A percentile compares a stretch with the other conserved stretches of the same genome.
Conservation (phyloP, 2,113 vertebrate species). For the Myanophis thanlyinensis region DNA sequence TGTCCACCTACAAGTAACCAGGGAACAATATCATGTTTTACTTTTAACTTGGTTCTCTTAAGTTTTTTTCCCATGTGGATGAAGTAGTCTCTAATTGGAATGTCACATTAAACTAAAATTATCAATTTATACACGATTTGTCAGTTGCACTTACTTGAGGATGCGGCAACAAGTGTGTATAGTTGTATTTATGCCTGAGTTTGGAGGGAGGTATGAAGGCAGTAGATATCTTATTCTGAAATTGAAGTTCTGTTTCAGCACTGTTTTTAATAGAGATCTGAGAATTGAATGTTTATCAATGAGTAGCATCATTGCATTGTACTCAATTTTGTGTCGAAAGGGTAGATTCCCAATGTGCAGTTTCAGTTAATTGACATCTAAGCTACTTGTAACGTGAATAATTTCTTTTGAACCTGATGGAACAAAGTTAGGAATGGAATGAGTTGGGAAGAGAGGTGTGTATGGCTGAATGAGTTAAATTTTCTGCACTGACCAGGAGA, state of each 20-base stretch:
- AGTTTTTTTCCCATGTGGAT: neutral
- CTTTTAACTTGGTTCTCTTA: neutral
- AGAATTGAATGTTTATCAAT: neutral
- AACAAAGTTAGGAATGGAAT: neutral
- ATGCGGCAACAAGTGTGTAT: neutral
- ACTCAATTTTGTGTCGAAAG: neutral
- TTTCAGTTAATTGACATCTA: neutral
- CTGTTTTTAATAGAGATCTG: neutral
- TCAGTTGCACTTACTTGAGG: neutral
- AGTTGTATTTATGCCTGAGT: neutral
- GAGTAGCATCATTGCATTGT: neutral
- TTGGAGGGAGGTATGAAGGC: neutral
- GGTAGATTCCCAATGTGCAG: neutral
- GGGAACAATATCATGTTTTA: neutral
- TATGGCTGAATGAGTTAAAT: neutral
- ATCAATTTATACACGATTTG: neutral
- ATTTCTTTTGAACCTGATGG: neutral
- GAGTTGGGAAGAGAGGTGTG: neutral
- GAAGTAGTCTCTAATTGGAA: neutral
- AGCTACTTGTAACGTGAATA: neutral
- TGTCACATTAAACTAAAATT: neutral
- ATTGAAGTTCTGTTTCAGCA: neutral
- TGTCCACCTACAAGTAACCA: neutral
- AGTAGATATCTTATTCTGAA: neutral
- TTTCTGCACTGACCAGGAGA: neutral